phyloP scores from a whole-genome alignment of 2,113 vertebrate species.

The Takifugu flavidus region DNA sequence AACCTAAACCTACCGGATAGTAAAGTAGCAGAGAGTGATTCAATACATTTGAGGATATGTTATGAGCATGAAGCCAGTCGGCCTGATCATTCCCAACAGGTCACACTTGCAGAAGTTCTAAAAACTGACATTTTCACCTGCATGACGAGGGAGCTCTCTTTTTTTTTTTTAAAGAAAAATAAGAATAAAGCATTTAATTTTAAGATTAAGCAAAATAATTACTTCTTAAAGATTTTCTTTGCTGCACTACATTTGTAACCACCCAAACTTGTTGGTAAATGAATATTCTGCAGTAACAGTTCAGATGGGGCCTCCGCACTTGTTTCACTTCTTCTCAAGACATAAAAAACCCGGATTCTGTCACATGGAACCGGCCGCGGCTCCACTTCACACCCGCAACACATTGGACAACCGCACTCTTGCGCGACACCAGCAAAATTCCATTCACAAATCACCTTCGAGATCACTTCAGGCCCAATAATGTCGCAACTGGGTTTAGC shows the following conservation, averaged over 20 bases:
- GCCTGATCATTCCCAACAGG: not conserved
- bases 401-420: not conserved
- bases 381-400: not conserved
- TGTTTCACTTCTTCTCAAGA: constrained; percentile 34
- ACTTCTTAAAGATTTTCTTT: constrained; percentile 3
- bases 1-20: too few relatives aligned
- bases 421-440: too few relatives aligned
- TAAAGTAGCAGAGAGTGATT: not conserved
- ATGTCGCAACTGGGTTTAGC: constrained; percentile 45
- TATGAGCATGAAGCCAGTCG: not conserved
- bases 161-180: not conserved
- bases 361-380: too few relatives aligned
- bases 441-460: not conserved
- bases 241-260: not conserved
- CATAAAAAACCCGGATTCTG: constrained; percentile 7
- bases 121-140: constrained; percentile 4
- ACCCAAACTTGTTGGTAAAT: constrained; percentile 9
- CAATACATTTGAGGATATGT: not conserved
- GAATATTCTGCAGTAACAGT: constrained; percentile 20
- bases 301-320: constrained; percentile 46
- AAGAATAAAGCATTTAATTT: constrained; percentile 4
- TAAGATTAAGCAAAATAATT: constrained; percentile 15
- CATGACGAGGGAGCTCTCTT: constrained; percentile 6
- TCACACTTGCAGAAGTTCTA: not conserved
- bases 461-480: constrained; percentile 27